A percentile compares a stretch with the other conserved stretches of the same genome.
phyloP scores from a whole-genome alignment of 2,888 invertebrate genomes.

The Pachycephus smyrnensis region DNA sequence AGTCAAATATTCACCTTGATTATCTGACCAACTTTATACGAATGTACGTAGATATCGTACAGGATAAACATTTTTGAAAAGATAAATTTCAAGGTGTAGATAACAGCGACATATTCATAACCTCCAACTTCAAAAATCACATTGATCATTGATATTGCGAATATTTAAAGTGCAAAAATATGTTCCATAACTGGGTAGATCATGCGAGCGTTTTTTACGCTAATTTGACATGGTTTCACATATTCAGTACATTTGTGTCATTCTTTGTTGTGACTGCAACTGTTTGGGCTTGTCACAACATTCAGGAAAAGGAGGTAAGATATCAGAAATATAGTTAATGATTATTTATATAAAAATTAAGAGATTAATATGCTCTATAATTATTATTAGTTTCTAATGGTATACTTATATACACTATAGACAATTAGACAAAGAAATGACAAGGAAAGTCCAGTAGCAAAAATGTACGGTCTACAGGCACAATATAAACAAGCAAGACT shows the following conservation, averaged over 20 bases:
- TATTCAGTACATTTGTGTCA: constrained; percentile 27
- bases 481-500: constrained; percentile 35
- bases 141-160: constrained; percentile 9
- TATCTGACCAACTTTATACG: background rate
- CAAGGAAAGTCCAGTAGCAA: constrained; percentile 16
- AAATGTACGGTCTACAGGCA: constrained; percentile 32
- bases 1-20: background rate
- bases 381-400: background rate
- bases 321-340: constrained; percentile 14
- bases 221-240: constrained; percentile 26
- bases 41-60: background rate
- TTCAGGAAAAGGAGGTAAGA: constrained; percentile 13
- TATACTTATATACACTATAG: background rate
- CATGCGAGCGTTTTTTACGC: constrained; percentile 32
- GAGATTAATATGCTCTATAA: background rate
- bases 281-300: constrained; percentile 18
- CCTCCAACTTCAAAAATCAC: constrained; percentile 4
- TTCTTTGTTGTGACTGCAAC: constrained; percentile 30
- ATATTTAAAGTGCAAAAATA: constrained; percentile 11
- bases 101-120: constrained; percentile 22
- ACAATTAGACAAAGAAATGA: constrained; percentile 6
- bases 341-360: constrained; percentile 10
- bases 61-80: background rate
- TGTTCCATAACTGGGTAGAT: constrained; percentile 32
- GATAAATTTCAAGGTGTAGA: background rate